A percentile compares a stretch with the other conserved stretches of the same genome.
Conservation (phyloP, 2,888 invertebrate species). For the Eilema caniola region DNA sequence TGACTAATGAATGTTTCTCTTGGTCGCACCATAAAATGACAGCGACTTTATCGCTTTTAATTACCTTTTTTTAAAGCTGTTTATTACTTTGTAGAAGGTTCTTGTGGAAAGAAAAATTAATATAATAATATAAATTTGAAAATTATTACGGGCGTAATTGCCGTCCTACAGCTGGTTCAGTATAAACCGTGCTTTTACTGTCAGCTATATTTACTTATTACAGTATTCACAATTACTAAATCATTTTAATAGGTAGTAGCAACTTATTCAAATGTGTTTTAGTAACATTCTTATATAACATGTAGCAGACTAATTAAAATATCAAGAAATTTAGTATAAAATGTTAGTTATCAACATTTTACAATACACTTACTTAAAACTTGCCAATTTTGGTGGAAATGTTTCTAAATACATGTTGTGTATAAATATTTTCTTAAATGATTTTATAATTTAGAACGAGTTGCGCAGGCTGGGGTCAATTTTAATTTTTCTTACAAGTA, state of each 20-base stretch:
- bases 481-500: conserved; percentile 9
- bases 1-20: not conserved
- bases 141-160: not conserved
- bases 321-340: conserved; percentile 7
- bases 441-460: conserved; percentile 3
- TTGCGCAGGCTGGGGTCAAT: conserved; percentile 8
- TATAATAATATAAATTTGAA: no score
- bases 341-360: not conserved
- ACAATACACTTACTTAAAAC: not conserved
- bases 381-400: not conserved
- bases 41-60: no score
- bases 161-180: not conserved
- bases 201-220: not conserved
- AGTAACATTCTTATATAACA: conserved; percentile 1
- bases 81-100: no score
- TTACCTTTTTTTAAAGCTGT: no score
- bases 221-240: not conserved
- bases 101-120: no score
- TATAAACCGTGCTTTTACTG: not conserved
- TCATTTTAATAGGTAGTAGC: not conserved
- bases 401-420: conserved; percentile 1
- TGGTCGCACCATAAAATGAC: not conserved
- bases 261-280: conserved; percentile 6
- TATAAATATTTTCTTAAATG: not conserved
- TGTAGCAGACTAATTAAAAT: not conserved